Conservation (phyloP, 2,113 vertebrate species). For the Nycticorax nycticorax region DNA sequence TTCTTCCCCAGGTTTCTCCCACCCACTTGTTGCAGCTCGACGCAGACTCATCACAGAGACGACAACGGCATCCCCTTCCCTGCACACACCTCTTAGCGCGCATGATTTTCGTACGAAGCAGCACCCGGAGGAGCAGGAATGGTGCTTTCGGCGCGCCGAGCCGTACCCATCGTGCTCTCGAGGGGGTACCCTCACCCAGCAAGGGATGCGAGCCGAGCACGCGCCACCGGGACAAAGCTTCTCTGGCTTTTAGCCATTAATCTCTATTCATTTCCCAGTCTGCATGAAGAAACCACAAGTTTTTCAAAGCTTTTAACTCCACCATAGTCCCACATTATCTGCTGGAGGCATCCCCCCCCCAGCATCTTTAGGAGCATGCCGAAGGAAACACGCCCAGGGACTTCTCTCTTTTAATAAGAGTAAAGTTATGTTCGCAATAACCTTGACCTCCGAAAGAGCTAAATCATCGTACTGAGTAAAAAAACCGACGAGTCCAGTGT, state of each 20-base stretch:
- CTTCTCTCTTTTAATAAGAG: neutral
- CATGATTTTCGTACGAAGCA: neutral
- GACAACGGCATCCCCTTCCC: neutral
- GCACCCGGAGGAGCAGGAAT: neutral
- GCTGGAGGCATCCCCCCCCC: neutral
- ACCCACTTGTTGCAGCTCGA: neutral
- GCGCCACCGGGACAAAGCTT: fast-evolving
- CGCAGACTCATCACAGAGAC: neutral
- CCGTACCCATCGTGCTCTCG: fast-evolving
- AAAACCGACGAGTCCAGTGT: neutral
- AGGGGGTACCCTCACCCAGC: neutral
- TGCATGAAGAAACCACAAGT: neutral
- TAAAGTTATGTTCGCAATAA: neutral
- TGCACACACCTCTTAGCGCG: neutral
- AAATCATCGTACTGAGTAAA: neutral
- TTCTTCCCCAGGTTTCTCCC: neutral
- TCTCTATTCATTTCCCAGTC: neutral
- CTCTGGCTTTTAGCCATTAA: neutral
- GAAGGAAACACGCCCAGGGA: neutral
- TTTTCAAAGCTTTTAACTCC: neutral
- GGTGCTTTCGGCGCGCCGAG: fast-evolving
- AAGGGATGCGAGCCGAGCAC: neutral
- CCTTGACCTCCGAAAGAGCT: neutral
- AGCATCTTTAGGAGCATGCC: neutral
- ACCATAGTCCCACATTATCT: neutral